Base-by-base conservation (phyloP, 2,113 vertebrate species). In the Gasterosteus aculeatus region DNA sequence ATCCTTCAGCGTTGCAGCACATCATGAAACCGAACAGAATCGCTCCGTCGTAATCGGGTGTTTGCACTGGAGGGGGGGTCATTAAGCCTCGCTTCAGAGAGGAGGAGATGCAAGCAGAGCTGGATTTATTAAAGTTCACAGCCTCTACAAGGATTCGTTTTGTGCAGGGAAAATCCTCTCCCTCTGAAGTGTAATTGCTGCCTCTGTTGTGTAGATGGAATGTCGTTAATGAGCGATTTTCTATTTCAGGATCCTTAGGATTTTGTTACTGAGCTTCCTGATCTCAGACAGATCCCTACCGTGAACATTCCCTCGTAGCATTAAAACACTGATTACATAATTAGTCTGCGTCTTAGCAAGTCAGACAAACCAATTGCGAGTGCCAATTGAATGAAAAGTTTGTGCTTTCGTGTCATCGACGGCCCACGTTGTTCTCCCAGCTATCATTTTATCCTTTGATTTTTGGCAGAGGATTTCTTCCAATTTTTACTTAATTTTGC, bases 131-230 rank as follows among this genome's bases (percentile, higher is more conserved):
- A 1, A 33, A 61, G 71, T 66, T 57, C 39, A 63, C 15, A 22
- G 54, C 38, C 10, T 75, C 66, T 0, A n/a, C 33, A 0, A 18
- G 67, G 73, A 71, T 67, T 71, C 22, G 60, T 72, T 85, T 72
- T 66, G 75, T 62, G 75, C 57, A n/a, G 31, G 65, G 62, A 69
- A 46, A 74, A 59, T 29, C n/a, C 29, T 75, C 57, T 11, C 19
- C 58, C 65, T 77, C 70, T 76, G 71, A 85, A 65, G 67, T 81
- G 68, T 60, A 69, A 80, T 76, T 77, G 33, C 60, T 16, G 65
- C 51, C 39, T 73, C 2, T 3, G 46, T 71, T 44, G 54, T 64
- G 35, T 33, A 59, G 73, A 54, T 39, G 12, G 11, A 60, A 31
- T 15, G n/a, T 26, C 0, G 35, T 78, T 72, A 75, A 65, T 7